A percentile compares a stretch with the other conserved stretches of the same genome.
Conservation (phyloP, 2,797 vertebrate genomes). For the Gorsachius magnificus region DNA sequence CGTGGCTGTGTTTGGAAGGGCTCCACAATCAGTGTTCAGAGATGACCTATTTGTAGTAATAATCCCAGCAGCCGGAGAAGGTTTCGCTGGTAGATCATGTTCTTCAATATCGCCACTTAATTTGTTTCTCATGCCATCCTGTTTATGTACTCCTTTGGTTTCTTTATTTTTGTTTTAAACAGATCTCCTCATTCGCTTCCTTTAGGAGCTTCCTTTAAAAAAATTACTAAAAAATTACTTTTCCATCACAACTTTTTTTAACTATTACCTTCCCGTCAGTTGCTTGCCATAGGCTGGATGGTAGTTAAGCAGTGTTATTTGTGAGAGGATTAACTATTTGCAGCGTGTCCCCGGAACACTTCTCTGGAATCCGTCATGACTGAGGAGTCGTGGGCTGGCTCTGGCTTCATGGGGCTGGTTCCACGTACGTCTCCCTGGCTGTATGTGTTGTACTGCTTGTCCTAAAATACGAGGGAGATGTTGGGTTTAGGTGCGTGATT, state of each 20-base stretch:
- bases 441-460: not conserved
- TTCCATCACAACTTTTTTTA: not conserved
- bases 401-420: not conserved
- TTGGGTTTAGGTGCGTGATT: not conserved
- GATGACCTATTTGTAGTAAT: conserved; percentile 42
- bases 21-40: not conserved
- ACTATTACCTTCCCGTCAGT: not conserved
- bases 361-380: not conserved
- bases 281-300: not conserved
- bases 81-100: not conserved
- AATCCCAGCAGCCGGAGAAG: not conserved
- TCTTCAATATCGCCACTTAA: not conserved
- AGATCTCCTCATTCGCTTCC: not conserved
- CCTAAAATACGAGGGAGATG: not conserved
- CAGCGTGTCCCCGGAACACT: not conserved
- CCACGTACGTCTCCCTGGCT: not conserved
- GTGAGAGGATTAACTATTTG: not conserved
- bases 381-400: not conserved
- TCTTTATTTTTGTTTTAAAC: not conserved
- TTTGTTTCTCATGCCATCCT: not conserved
- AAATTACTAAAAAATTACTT: not conserved
- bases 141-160: not conserved
- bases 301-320: not conserved
- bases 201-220: not conserved
- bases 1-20: not conserved